Conservation (phyloP, 2,797 vertebrate genomes). For the Sardinella longiceps region DNA sequence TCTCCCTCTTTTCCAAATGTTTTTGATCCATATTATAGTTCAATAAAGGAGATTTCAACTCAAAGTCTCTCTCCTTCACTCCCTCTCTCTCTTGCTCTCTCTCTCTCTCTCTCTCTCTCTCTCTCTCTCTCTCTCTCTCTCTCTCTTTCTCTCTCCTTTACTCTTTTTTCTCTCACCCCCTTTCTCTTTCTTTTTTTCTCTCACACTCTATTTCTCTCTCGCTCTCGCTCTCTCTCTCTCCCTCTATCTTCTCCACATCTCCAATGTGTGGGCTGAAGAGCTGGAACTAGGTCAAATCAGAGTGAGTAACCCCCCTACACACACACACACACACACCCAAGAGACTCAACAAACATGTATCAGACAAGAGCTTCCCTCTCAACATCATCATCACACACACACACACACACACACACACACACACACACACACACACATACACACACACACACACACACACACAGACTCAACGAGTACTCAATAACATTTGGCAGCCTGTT, state of each 20-base stretch:
- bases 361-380: no score
- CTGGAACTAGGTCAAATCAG: constrained; percentile 60
- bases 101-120: neutral
- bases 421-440: neutral
- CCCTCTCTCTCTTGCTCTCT: no score
- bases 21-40: no score
- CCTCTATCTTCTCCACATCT: no score
- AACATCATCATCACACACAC: neutral
- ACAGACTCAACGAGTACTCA: neutral
- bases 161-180: constrained; percentile 26
- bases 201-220: constrained; percentile 24
- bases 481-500: no score
- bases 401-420: neutral
- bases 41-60: no score
- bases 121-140: neutral
- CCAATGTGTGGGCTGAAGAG: constrained; percentile 50
- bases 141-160: no score
- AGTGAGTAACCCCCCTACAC: neutral
- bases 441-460: neutral
- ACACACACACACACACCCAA: neutral
- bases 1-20: no score
- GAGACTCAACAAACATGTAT: no score
- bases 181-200: neutral
- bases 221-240: constrained; percentile 40
- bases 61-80: no score